Base-by-base conservation (phyloP, 1,140 invertebrate species). In the Camponotus floridanus region DNA sequence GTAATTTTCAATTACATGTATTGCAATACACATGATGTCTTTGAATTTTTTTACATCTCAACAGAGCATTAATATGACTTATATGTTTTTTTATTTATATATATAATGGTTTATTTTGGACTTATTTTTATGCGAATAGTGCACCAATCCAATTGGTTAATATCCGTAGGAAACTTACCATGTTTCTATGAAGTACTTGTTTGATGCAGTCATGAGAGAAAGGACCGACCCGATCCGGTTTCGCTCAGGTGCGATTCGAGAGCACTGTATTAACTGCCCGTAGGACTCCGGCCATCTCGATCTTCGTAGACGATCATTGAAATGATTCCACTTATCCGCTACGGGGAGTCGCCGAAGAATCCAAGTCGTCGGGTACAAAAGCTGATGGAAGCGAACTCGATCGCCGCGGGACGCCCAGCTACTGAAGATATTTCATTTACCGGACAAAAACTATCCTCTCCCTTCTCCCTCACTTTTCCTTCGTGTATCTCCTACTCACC, bases 401-500 rank as follows among this genome's bases (percentile, higher is more conserved):
- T 91, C 93, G 88, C 93, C 78, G 90, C 92, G 87, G 93, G 93
- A 92, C 85, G 93, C 91, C 92, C 88, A 59, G 93, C 93, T 94
- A 94, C 93, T 91, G 93, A 94, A 93, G 93, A 94, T 93, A 94
- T 94, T 94, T 93, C 93, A 94, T 94, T 94, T 93, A 94, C 92
- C 87, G 88, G 92, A 93, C 92, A 94, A 93, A 94, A 94, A 93
- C 90, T 55, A 83, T 81, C 83, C 65, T 62, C 55, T 26, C 51
- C 59, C 76, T 39, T 39, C 59, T 31, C 59, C 62, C 18, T 33
- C 33, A 74, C 64, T 33, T 57, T 74, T 51, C 2, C 18, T 39
- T 51, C 59, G 61, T 26, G 26, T 85, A 55, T 59, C 76, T 42
- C 68, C 62, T 84, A 55, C 76, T 59, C 79, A 61, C 68, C 79